phyloP scores from a whole-genome alignment of 2,888 invertebrate species.

The Hirudinaria manillensis region DNA sequence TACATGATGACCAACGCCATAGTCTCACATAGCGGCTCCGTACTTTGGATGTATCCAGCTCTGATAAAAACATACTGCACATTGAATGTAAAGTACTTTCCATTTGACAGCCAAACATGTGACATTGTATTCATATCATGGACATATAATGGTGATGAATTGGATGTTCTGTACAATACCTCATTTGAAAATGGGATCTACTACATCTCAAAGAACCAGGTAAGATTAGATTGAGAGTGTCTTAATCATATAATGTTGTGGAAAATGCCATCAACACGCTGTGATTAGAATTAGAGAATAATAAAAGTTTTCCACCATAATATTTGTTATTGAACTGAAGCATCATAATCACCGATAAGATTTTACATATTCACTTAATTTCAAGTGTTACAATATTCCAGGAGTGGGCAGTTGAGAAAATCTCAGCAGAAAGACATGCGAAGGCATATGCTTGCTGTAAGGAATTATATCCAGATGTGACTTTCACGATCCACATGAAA shows the following conservation, averaged over 20 bases:
- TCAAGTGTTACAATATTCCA: conserved; percentile 53
- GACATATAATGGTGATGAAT: conserved; percentile 56
- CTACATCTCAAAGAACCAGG: conserved; percentile 74
- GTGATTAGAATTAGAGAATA: too few species aligned
- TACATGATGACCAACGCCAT: conserved; percentile 55
- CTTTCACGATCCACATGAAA: conserved; percentile 44
- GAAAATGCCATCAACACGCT: too few species aligned
- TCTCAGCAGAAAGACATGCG: conserved; percentile 38
- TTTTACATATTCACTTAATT: too few species aligned
- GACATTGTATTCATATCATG: conserved; percentile 57
- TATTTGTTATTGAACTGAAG: too few species aligned
- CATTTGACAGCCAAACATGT: conserved; percentile 57
- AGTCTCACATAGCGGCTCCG: conserved; percentile 54
- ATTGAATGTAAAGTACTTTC: conserved; percentile 57
- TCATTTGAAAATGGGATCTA: conserved; percentile 45
- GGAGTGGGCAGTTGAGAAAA: conserved; percentile 48
- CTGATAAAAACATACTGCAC: conserved; percentile 56
- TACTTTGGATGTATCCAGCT: conserved; percentile 57
- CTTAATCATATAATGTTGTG: too few species aligned
- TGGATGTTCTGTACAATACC: conserved; percentile 39
- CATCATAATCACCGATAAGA: too few species aligned
- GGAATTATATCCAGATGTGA: conserved; percentile 44
- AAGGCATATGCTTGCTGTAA: conserved; percentile 43
- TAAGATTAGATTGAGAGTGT: background rate
- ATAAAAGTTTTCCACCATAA: too few species aligned